These are phyloP conservation scores for Zaprionus bogoriensis DNA, from an alignment of 2,888 invertebrate species.

Conservation along the genomic window DNA sequence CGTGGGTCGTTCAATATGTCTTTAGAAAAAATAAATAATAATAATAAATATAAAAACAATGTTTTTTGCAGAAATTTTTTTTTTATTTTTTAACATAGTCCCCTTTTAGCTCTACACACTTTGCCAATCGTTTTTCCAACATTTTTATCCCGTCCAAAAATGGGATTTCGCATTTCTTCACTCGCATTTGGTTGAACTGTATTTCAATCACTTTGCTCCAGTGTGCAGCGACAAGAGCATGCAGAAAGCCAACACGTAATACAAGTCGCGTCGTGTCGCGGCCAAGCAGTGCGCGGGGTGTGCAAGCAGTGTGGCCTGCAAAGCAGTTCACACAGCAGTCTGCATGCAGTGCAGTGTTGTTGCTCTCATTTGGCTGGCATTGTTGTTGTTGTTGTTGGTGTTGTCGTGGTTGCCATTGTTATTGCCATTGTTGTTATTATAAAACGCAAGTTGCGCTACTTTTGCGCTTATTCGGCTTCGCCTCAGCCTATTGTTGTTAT, in stretches of 20 bases:
- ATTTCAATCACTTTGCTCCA: too few relatives aligned
- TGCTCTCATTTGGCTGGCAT: neutral
- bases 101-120: too few relatives aligned
- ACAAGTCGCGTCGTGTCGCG: constrained; percentile 43
- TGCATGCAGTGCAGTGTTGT: constrained; percentile 40
- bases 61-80: too few relatives aligned
- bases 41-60: too few relatives aligned
- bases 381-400: constrained; percentile 31
- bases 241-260: constrained; percentile 67
- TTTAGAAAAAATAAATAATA: too few relatives aligned
- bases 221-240: constrained; percentile 4
- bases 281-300: constrained; percentile 20
- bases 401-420: constrained; percentile 9
- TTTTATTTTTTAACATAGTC: too few relatives aligned
- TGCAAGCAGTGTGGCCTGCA: constrained; percentile 3
- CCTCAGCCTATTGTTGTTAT: constrained; percentile 18
- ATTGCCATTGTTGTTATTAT: constrained; percentile 42
- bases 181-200: too few relatives aligned
- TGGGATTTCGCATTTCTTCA: too few relatives aligned
- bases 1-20: too few relatives aligned
- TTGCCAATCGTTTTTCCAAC: too few relatives aligned
- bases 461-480: constrained; percentile 75
- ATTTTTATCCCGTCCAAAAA: too few relatives aligned
- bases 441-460: constrained; percentile 71
- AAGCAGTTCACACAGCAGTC: constrained; percentile 3